Conservation (phyloP, 2,113 vertebrate genomes). For the Myotis lucifugus region DNA sequence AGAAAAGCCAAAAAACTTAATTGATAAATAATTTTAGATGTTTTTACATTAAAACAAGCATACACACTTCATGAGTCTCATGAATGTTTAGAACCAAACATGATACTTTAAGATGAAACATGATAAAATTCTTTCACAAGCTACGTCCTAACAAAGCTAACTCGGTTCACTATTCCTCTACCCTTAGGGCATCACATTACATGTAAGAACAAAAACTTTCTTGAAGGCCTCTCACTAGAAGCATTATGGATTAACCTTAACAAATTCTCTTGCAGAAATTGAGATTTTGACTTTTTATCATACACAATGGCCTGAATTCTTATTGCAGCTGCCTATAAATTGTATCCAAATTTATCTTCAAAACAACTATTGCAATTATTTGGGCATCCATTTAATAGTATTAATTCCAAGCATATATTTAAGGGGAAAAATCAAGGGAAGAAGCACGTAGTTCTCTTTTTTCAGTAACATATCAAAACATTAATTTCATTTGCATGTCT, state of each 20-base stretch:
- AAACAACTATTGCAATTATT: not conserved
- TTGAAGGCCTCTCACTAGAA: not conserved
- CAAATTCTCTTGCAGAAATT: not conserved
- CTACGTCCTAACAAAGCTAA: not conserved
- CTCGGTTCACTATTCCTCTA: not conserved
- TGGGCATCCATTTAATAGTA: not conserved
- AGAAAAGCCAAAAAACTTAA: not conserved
- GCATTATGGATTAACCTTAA: not conserved
- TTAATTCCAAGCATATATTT: not conserved
- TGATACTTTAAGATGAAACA: not conserved
- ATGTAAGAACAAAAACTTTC: conserved; percentile 13
- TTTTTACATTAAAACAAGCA: conserved; percentile 20
- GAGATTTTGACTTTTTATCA: not conserved
- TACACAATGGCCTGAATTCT: not conserved
- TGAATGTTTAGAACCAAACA: not conserved
- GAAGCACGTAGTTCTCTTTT: not conserved
- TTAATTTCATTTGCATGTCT: conserved; percentile 10
- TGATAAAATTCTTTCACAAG: not conserved
- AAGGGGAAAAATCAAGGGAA: not conserved
- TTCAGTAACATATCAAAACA: conserved; percentile 5
- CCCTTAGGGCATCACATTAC: not conserved
- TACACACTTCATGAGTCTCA: not conserved
- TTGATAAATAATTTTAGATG: conserved; percentile 1
- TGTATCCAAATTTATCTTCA: conserved; percentile 51
- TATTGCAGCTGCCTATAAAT: not conserved